Percentiles rank a stretch among this genome's conserved stretches.
These are phyloP conservation scores for Hyposoter dolosus DNA, from an alignment of 2,888 invertebrate species.

Conservation along the genomic window DNA sequence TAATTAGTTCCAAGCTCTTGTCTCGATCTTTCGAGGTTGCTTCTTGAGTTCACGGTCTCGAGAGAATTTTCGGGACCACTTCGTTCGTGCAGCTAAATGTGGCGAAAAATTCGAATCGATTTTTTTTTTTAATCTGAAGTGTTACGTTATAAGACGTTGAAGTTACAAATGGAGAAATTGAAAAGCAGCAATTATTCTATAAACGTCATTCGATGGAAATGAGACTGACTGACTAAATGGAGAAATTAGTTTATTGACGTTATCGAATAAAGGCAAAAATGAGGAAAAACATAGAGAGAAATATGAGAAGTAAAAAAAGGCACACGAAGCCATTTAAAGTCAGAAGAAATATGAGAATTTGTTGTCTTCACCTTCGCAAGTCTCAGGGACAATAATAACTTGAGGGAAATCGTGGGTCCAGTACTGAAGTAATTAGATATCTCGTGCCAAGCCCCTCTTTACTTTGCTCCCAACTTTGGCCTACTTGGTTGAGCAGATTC, in stretches of 20 bases:
- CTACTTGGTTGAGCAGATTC: not conserved
- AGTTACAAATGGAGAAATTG: too few relatives aligned
- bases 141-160: too few relatives aligned
- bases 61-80: not conserved
- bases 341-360: not conserved
- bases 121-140: too few relatives aligned
- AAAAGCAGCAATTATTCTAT: too few relatives aligned
- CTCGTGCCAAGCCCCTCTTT: slow-evolving; percentile 59
- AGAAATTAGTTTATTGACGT: not conserved
- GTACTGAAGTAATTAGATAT: slow-evolving; percentile 22
- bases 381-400: not conserved
- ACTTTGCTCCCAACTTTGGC: slow-evolving; percentile 14
- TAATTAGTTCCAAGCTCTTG: slow-evolving; percentile 24
- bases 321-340: not conserved
- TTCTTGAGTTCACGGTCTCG: not conserved
- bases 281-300: not conserved
- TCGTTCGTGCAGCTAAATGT: not conserved
- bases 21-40: slow-evolving; percentile 6
- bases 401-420: not conserved
- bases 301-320: not conserved
- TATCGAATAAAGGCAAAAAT: not conserved
- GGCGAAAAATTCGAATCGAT: not conserved
- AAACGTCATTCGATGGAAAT: too few relatives aligned
- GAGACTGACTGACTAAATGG: not conserved
- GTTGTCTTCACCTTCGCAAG: not conserved